A percentile compares a stretch with the other conserved stretches of the same genome.
These are phyloP conservation scores for Drosophila yooni DNA, from an alignment of 2,888 invertebrate genomes.

Conservation along the genomic window DNA sequence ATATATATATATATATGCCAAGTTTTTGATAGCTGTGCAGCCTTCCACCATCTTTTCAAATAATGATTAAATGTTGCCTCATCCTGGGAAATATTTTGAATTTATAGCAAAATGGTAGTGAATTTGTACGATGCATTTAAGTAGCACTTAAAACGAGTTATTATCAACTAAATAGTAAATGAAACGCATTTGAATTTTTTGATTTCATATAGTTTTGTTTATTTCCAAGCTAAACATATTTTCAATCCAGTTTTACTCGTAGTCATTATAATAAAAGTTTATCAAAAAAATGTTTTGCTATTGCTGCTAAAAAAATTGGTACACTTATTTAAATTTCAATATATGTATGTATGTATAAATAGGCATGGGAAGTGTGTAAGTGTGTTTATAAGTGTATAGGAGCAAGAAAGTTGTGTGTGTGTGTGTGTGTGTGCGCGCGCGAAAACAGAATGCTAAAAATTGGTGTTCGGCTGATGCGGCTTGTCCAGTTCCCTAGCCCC, in stretches of 20 bases:
- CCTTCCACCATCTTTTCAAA: not conserved
- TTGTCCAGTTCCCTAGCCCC: slow-evolving; percentile 39
- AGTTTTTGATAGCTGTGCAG: not conserved
- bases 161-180: not conserved
- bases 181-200: slow-evolving; percentile 10
- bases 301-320: slow-evolving; percentile 60
- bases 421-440: slow-evolving; percentile 17
- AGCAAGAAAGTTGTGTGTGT: slow-evolving; percentile 12
- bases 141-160: not conserved
- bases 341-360: slow-evolving; percentile 32
- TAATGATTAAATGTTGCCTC: not conserved
- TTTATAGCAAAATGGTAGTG: not conserved
- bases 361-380: slow-evolving; percentile 33
- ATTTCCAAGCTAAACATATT: slow-evolving; percentile 73
- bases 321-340: slow-evolving; percentile 58
- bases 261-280: slow-evolving; percentile 68
- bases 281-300: slow-evolving; percentile 67
- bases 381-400: slow-evolving; percentile 12
- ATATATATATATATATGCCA: not conserved
- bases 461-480: slow-evolving; percentile 27
- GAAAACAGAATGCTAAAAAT: slow-evolving; percentile 38
- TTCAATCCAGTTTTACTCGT: slow-evolving; percentile 66
- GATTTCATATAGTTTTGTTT: slow-evolving; percentile 58
- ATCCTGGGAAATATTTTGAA: not conserved
- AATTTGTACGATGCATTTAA: not conserved